A percentile compares a stretch with the other conserved stretches of the same genome.
These are phyloP conservation scores for Drosophila nr. perissopoda DNA, from an alignment of 2,888 invertebrate genomes.

Conservation along the genomic window DNA sequence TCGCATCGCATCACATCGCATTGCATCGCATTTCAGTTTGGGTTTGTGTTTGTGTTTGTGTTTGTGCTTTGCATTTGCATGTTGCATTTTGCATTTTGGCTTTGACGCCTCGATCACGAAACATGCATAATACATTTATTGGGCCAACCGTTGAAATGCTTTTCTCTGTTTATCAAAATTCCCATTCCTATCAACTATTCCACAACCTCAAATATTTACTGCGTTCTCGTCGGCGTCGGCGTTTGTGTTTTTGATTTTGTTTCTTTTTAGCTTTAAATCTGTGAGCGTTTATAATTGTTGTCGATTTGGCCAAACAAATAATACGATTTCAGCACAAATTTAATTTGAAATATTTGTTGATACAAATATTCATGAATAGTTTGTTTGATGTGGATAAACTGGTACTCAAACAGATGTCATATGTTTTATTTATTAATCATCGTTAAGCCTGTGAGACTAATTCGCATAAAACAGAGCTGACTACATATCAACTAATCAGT, in stretches of 20 bases:
- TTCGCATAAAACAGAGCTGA: neutral
- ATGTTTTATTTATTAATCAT: neutral
- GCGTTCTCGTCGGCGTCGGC: neutral
- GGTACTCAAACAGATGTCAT: neutral
- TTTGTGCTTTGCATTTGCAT: constrained; percentile 34
- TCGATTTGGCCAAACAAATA: constrained; percentile 57
- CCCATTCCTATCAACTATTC: constrained; percentile 66
- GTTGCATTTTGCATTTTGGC: constrained; percentile 61
- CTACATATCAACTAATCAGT: neutral
- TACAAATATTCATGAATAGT: neutral
- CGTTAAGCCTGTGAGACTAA: neutral
- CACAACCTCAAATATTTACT: constrained; percentile 66
- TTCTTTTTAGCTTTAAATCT: constrained; percentile 54
- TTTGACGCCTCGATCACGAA: constrained; percentile 32
- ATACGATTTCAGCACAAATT: constrained; percentile 46
- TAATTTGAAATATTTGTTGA: constrained; percentile 37
- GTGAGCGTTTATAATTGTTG: constrained; percentile 69
- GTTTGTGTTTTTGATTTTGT: constrained; percentile 12
- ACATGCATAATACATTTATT: constrained; percentile 49
- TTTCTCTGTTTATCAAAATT: constrained; percentile 27
- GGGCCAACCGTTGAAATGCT: constrained; percentile 13
- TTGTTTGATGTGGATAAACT: neutral
- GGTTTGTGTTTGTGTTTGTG: neutral
- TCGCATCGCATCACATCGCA: constrained; percentile 59
- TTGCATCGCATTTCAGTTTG: constrained; percentile 36